Evolutionary conservation across 2,797 vertebrate genomes (phyloP), one percentile per base, ranked within the genome.

Genomic region (Monodelphis domestica): DNA sequence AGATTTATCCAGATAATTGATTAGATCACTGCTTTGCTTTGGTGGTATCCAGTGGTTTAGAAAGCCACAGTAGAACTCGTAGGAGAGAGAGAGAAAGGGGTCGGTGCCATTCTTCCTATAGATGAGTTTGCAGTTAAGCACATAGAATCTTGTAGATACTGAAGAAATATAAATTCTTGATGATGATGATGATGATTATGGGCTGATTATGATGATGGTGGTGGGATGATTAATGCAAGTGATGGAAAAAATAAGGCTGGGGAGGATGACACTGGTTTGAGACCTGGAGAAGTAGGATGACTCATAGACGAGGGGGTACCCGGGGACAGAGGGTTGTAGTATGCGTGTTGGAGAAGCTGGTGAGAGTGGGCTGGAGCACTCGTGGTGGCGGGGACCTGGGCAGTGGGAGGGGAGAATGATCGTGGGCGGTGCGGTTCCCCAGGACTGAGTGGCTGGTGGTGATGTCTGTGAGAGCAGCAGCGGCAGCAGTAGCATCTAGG

Each of bases 271-370:
- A 91, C 1, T 30, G 93, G 24, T 38, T 1, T 59, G 90, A 57
- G 88, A 92, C 88, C 92, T 0, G 90, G 95, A 88, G 90, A 88
- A 94, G 90, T 89, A 95, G 94, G 93, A 95, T 97, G 97, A 97
- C 91, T 97, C 97, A 97, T 92, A 92, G 93, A 93, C 24, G 90
- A 95, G 96, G 95, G 87, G 95, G 84, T 94, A 96, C 95, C 97
- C 95, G 96, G 97, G 95, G 96, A 96, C 11, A 93, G 92, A 59
- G 89, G 53, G 56, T 3, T 1, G 84, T 51, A 90, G 53, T 33
- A 93, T 29, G 96, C 94, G 89, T 56, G 93, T 9, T 17, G 93
- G 96, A 93, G 56, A 59, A 91, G 52, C 84, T 53, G 90, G 45
- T 94, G 95, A 96, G 91, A 93, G 95, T 88, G 87, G 90, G 91